phyloP scores from a whole-genome alignment of 2,113 vertebrate genomes.

The Ranitomeya variabilis region DNA sequence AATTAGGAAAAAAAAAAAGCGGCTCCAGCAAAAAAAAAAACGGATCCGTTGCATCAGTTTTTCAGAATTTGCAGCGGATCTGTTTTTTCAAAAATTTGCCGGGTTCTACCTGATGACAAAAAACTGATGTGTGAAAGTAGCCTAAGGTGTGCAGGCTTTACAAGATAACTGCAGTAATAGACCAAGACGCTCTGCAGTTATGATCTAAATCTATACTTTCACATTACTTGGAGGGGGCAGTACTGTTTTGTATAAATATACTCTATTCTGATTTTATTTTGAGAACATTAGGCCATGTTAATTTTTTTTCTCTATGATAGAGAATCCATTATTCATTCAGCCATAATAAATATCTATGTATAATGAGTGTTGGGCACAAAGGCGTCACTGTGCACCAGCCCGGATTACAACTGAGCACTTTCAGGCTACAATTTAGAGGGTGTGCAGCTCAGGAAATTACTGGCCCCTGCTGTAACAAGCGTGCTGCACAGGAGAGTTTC shows the following conservation, averaged over 20 bases:
- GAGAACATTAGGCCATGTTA: slow-evolving; percentile 66
- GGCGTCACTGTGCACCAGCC: slow-evolving; percentile 79
- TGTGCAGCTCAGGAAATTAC: slow-evolving; percentile 94
- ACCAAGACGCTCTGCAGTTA: neutral
- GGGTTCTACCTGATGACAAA: too few species aligned
- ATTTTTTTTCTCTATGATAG: slow-evolving; percentile 67
- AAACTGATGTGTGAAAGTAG: too few species aligned
- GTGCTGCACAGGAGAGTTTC: slow-evolving; percentile 90
- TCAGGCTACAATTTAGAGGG: slow-evolving; percentile 93
- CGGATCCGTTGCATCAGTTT: too few species aligned
- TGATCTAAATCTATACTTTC: too few species aligned
- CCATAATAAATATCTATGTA: slow-evolving; percentile 78
- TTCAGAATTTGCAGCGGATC: too few species aligned
- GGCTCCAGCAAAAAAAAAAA: too few species aligned
- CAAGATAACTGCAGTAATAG: neutral
- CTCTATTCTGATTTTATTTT: slow-evolving; percentile 61
- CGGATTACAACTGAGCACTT: slow-evolving; percentile 81
- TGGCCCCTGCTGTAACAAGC: slow-evolving; percentile 83
- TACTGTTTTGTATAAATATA: neutral
- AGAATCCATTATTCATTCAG: slow-evolving; percentile 71
- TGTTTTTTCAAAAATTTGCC: too few species aligned
- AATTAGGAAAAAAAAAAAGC: too few species aligned
- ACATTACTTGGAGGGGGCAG: neutral
- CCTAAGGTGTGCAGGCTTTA: neutral
- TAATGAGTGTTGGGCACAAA: slow-evolving; percentile 77